Evolutionary conservation across 2,113 vertebrate genomes (phyloP).

Genomic region (Baryphthengus martii): DNA sequence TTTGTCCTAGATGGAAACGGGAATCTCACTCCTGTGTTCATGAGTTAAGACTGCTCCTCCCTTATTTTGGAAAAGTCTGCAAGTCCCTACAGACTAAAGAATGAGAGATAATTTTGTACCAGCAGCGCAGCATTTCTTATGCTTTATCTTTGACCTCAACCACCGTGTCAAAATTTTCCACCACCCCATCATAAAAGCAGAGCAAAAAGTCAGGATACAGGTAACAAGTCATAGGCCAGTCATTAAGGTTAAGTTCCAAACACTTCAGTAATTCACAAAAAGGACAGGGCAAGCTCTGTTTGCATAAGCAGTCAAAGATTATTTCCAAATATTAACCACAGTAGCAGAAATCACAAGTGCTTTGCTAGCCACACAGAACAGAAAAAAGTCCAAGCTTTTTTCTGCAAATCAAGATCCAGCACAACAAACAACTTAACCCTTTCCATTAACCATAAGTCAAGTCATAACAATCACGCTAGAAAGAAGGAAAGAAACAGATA

Average conservation of each 20-base stretch:
- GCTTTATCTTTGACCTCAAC: background rate
- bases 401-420: background rate
- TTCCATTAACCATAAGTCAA: background rate
- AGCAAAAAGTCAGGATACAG: background rate
- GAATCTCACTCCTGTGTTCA: background rate
- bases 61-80: background rate
- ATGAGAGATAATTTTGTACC: background rate
- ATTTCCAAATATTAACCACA: background rate
- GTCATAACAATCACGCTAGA: background rate
- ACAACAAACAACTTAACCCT: background rate
- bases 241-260: background rate
- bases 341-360: background rate
- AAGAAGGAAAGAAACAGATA: background rate
- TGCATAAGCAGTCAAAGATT: background rate
- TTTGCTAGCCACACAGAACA: background rate
- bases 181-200: background rate
- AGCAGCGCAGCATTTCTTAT: background rate
- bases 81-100: background rate
- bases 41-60: background rate
- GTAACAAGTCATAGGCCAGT: accelerated
- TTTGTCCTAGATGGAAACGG: background rate
- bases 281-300: background rate
- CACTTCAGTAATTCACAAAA: background rate
- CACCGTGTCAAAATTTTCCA: background rate
- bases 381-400: background rate